Conservation (phyloP, 2,113 vertebrate species). For the Alaudala cheleensis region DNA sequence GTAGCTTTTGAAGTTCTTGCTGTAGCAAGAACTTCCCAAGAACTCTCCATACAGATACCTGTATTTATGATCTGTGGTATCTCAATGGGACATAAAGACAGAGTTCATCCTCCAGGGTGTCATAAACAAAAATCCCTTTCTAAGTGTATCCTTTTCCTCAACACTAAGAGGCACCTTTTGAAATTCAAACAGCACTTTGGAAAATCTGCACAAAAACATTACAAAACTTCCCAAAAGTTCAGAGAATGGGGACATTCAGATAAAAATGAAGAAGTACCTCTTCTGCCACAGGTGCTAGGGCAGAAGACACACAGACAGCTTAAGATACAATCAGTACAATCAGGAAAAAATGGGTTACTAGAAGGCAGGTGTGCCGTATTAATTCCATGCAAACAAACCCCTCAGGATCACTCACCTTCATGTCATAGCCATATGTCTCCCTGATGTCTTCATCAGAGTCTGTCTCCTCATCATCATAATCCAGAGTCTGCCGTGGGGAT, state of each 20-base stretch:
- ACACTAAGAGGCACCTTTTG: background rate
- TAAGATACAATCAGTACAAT: background rate
- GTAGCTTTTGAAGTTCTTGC: background rate
- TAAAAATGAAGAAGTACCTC: background rate
- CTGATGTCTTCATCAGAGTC: conserved; percentile 97
- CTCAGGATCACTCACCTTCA: conserved; percentile 77
- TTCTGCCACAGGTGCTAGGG: background rate
- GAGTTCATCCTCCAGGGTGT: background rate
- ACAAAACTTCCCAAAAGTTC: background rate
- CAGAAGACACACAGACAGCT: background rate
- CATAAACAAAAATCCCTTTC: background rate
- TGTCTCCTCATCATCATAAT: conserved; percentile 97
- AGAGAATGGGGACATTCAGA: background rate
- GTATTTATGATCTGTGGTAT: background rate
- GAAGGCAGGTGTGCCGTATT: background rate
- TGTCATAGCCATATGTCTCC: conserved; percentile 93
- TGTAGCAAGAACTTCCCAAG: background rate
- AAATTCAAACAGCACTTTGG: background rate
- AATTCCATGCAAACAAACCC: background rate
- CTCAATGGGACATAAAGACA: background rate
- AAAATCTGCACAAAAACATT: background rate
- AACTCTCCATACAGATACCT: background rate
- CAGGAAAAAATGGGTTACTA: background rate
- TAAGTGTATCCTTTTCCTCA: background rate
- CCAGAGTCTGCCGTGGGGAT: conserved; percentile 87